phyloP scores from a whole-genome alignment of 2,113 vertebrate genomes.

The Tetraodon nigroviridis region DNA sequence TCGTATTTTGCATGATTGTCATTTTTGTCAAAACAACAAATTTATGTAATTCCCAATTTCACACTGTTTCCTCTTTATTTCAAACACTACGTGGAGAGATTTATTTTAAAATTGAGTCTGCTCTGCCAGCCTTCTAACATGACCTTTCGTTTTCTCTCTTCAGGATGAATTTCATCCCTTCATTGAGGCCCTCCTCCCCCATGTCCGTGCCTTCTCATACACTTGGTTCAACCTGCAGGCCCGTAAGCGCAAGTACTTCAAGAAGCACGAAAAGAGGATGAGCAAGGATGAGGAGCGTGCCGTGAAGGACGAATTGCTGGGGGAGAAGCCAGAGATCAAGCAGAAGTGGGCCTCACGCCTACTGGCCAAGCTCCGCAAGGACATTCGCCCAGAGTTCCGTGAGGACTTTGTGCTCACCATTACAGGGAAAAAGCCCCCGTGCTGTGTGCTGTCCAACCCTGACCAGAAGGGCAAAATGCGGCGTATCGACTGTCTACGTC shows the following conservation, averaged over 20 bases:
- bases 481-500: conserved; percentile 94
- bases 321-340: conserved; percentile 96
- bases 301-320: conserved; percentile 94
- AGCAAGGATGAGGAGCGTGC: conserved; percentile 96
- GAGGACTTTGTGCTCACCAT: conserved; percentile 98
- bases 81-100: too few species aligned
- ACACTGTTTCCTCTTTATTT: neutral
- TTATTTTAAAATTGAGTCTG: conserved; percentile 4
- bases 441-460: conserved; percentile 97
- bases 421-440: conserved; percentile 94
- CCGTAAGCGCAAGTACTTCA: conserved; percentile 98
- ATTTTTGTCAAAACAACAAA: too few species aligned
- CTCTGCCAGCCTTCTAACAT: neutral
- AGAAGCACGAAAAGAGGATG: conserved; percentile 97
- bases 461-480: conserved; percentile 99
- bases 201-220: conserved; percentile 95
- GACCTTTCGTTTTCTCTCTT: conserved; percentile 56
- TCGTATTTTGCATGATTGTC: neutral
- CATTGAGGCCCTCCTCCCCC: conserved; percentile 97
- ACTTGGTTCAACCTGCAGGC: conserved; percentile 99
- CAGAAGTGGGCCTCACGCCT: conserved; percentile 98
- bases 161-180: conserved; percentile 99
- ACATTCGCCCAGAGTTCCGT: conserved; percentile 96
- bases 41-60: neutral
- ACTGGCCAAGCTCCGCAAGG: conserved; percentile 95